These are phyloP conservation scores for Labia minor DNA, from an alignment of 2,888 invertebrate species.

Conservation along the genomic window DNA sequence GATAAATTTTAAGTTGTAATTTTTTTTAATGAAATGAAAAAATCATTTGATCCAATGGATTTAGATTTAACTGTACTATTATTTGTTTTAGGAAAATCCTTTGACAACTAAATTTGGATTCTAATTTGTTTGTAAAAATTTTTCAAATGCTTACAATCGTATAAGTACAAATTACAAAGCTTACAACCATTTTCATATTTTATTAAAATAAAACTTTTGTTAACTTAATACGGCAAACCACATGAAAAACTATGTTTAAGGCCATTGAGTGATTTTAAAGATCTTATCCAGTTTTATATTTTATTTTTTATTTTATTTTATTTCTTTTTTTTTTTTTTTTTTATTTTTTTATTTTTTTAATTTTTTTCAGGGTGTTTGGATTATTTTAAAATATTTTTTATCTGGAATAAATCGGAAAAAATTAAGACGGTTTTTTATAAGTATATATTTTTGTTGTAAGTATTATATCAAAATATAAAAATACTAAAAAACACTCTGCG, in stretches of 20 bases:
- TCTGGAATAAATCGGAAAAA: not conserved
- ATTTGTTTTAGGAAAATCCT: not conserved
- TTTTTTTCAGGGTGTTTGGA: not conserved
- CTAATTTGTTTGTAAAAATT: constrained; percentile 1
- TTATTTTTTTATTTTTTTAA: not conserved
- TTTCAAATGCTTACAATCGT: constrained; percentile 13
- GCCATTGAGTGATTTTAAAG: constrained; percentile 7
- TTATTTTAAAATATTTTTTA: not conserved
- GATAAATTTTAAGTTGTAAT: not conserved
- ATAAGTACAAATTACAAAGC: constrained; percentile 13
- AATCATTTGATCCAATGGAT: not conserved
- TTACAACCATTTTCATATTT: constrained; percentile 7
- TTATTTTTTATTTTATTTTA: not conserved
- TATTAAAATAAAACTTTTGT: not conserved
- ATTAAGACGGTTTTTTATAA: not conserved
- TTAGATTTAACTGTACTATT: not conserved
- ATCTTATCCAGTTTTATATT: not conserved
- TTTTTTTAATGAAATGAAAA: too few relatives aligned
- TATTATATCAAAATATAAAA: constrained; percentile 13
- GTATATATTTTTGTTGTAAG: not conserved
- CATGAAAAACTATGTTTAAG: constrained; percentile 13
- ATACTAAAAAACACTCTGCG: constrained; percentile 8
- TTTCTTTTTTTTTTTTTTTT: not conserved
- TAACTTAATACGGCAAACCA: constrained; percentile 4
- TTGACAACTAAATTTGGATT: not conserved